Conservation (phyloP, 2,113 vertebrate species). For the Prionailurus bengalensis region DNA sequence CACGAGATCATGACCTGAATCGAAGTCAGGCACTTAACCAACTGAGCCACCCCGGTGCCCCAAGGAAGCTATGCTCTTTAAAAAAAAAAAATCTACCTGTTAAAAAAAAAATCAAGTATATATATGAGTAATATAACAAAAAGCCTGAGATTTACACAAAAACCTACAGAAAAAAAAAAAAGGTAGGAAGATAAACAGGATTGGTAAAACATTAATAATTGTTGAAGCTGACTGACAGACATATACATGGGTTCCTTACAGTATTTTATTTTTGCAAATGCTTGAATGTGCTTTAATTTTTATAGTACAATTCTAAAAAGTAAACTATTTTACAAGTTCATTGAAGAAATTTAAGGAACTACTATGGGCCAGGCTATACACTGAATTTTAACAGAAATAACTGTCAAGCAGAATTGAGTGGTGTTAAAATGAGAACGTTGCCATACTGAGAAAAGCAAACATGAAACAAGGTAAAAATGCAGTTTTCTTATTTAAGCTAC, state of each 20-base stretch:
- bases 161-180: background rate
- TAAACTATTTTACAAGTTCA: background rate
- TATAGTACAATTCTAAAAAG: conserved; percentile 1
- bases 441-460: background rate
- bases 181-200: background rate
- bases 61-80: no score
- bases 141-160: background rate
- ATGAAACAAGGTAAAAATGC: background rate
- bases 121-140: background rate
- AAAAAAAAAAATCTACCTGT: background rate
- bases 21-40: background rate
- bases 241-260: background rate
- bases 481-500: background rate
- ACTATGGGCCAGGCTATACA: background rate
- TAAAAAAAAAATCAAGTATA: background rate
- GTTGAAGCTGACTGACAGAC: background rate
- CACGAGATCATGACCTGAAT: background rate
- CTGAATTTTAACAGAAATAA: background rate
- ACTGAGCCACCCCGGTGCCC: background rate
- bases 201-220: background rate
- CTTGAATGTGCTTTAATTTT: background rate
- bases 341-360: background rate
- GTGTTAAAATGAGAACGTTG: background rate
- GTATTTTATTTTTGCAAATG: background rate
- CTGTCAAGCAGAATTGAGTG: background rate